Conservation (phyloP, 2,888 invertebrate species). For the Pristionchus arcanus region DNA sequence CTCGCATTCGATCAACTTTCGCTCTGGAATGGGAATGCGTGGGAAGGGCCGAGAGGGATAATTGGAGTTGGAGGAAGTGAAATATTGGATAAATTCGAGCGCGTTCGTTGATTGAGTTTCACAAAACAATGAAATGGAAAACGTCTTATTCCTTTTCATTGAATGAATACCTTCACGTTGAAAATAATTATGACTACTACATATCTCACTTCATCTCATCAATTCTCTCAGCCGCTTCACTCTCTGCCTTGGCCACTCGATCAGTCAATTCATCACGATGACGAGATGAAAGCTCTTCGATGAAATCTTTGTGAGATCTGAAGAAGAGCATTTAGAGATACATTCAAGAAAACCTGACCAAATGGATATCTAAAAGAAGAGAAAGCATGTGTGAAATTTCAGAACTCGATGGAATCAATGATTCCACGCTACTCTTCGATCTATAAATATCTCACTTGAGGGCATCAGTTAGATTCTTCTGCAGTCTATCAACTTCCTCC, state of each 20-base stretch:
- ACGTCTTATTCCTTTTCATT: neutral
- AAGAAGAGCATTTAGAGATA: neutral
- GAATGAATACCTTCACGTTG: neutral
- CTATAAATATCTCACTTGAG: conserved; percentile 13
- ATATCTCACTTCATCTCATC: conserved; percentile 49
- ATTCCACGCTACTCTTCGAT: neutral
- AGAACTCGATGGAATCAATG: neutral
- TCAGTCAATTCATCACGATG: conserved; percentile 63
- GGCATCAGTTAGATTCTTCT: conserved; percentile 46
- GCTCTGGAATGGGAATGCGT: neutral
- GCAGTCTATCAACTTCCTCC: conserved; percentile 48
- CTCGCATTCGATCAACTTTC: conserved; percentile 46
- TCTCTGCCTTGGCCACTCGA: conserved; percentile 44
- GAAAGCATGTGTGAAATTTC: too few relatives aligned
- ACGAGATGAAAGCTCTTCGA: conserved; percentile 65
- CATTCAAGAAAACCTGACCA: neutral
- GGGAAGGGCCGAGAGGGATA: neutral
- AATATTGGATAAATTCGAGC: neutral
- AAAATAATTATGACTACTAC: neutral
- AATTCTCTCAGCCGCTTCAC: conserved; percentile 48
- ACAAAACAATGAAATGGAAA: neutral
- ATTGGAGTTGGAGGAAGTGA: neutral
- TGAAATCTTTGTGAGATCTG: conserved; percentile 68
- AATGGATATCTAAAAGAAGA: neutral
- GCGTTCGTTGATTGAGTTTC: neutral